Conservation (phyloP, 2,888 invertebrate species). For the Nesidiocoris tenuis region DNA sequence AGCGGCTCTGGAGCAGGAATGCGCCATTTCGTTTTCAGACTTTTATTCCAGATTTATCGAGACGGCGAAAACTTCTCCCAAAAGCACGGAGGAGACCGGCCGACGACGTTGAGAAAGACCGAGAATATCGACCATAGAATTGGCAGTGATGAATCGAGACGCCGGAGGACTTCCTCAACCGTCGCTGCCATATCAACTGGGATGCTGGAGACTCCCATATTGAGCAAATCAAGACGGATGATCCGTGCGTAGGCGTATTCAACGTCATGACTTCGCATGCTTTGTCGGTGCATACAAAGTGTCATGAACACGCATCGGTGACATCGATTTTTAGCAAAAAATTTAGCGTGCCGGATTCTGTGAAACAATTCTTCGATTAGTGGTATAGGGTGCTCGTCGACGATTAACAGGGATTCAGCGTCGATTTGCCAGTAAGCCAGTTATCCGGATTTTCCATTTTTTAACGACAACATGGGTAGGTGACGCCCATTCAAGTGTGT, state of each 20-base stretch:
- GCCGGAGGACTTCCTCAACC: constrained; percentile 8
- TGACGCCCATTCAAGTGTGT: constrained; percentile 49
- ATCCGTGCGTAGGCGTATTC: constrained; percentile 46
- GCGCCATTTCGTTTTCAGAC: not conserved
- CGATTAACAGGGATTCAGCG: constrained; percentile 48
- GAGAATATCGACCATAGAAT: not conserved
- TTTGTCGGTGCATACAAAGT: constrained; percentile 36
- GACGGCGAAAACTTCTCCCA: not conserved
- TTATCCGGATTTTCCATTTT: constrained; percentile 44
- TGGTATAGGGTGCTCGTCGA: constrained; percentile 35
- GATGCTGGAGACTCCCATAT: constrained; percentile 47
- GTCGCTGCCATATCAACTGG: constrained; percentile 48
- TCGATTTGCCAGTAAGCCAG: constrained; percentile 50
- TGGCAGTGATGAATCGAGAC: not conserved
- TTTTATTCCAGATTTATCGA: constrained; percentile 3
- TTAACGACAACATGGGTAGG: constrained; percentile 46
- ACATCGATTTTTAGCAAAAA: constrained; percentile 33
- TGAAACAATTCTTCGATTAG: constrained; percentile 26
- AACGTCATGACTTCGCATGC: constrained; percentile 38
- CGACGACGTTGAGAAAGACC: not conserved
- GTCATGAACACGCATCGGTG: constrained; percentile 19
- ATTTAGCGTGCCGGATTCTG: constrained; percentile 15
- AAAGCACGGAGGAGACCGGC: not conserved
- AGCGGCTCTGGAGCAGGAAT: constrained; percentile 12
- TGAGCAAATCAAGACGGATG: constrained; percentile 16